Evolutionary conservation across 2,888 invertebrate species (phyloP), one percentile per base, ranked within the genome.

Genomic region (Ypsolopha sequella): DNA sequence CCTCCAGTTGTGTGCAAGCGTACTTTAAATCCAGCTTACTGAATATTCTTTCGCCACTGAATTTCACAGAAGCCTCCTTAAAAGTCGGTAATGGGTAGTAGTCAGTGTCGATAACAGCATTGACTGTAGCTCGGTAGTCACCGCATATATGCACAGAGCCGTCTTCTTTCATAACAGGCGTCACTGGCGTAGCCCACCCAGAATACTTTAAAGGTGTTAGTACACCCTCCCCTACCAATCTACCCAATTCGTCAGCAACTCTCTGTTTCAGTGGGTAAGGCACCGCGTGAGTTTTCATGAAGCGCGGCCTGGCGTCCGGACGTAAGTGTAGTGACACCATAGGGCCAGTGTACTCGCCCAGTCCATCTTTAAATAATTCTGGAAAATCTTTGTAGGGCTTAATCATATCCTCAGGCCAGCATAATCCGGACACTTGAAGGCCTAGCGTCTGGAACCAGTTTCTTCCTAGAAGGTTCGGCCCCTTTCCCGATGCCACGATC

Each of bases 21-120:
- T 24, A 4, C 4, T 59, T 56, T 6, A 60, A 44, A 45, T 62
- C 60, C 9, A 60, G 9, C 51, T 60, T 60, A 10, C 50, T 54
- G 45, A 60, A 62, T 36, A 53, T 36, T 11, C 41, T 38, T 2
- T 59, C 58, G 4, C 58, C 62, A 47, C 53, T 44, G 9, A 61
- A 8, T 7, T 52, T 36, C 1, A 52, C 49, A 50, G 58, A 58
- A 6, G 55, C 54, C 41, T 60, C 6, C 24, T 24, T 2, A 24
- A 24, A 24, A 24, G 24, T 24, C 4, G 24, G 24, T 24, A 24
- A 24, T 24, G 59, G 58, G 41, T 59, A 61, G 0, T 38, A 55
- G 44, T 60, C 59, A 2, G 41, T 45, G 10, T 50, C 36, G 7
- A 46, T 54, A 7, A 53, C 51, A 1, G 52, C 44, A 52, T 60